Percentiles rank a stretch among this genome's conserved stretches.
Evolutionary conservation across 2,113 vertebrate genomes (phyloP).

Genomic region (Leiothrix lutea): DNA sequence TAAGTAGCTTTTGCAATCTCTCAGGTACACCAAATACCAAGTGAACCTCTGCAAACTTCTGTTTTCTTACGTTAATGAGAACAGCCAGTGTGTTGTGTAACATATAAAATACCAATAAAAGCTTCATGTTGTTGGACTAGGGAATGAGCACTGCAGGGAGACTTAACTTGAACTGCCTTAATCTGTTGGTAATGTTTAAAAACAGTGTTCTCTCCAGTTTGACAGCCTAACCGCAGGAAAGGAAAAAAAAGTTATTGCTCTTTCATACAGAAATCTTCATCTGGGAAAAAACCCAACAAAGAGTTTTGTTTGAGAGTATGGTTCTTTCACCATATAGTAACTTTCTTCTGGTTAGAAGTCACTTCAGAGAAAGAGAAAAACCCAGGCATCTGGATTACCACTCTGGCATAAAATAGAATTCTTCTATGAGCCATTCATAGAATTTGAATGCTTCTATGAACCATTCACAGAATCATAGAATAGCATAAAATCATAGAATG

Average conservation of each 20-base stretch:
- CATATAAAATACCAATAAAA: not conserved
- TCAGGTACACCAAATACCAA: not conserved
- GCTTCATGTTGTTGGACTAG: not conserved
- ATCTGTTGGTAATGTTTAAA: not conserved
- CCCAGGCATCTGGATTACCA: not conserved
- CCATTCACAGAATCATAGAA: not conserved
- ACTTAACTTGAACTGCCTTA: not conserved
- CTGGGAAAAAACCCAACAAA: rapidly evolving
- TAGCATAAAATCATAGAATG: not conserved
- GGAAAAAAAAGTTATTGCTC: not conserved
- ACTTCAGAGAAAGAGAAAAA: not conserved
- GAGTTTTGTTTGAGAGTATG: not conserved
- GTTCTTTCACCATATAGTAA: not conserved
- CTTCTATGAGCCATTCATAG: not conserved
- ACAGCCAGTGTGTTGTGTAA: not conserved
- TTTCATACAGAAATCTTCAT: not conserved
- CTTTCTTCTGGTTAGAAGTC: not conserved
- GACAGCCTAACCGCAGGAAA: not conserved
- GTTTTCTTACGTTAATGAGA: not conserved
- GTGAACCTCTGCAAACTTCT: not conserved
- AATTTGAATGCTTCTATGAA: not conserved
- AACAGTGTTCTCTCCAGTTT: not conserved
- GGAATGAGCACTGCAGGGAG: not conserved
- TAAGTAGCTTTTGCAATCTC: not conserved
- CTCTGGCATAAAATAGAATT: not conserved